Base-by-base conservation (phyloP, 2,888 invertebrate species). In the Lordiphosa fenestrarum region DNA sequence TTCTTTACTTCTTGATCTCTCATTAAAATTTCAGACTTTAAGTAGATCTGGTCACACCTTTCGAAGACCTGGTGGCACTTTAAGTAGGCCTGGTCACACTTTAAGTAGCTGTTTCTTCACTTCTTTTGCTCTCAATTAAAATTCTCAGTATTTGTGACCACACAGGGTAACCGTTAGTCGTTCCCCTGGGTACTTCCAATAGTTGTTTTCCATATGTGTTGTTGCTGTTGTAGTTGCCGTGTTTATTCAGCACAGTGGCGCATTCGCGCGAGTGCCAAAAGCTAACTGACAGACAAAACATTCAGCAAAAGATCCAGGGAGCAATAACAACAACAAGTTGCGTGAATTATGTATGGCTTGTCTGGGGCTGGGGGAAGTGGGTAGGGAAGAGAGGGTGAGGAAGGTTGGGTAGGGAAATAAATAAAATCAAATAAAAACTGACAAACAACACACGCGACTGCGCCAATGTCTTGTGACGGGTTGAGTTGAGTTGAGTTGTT, bases 371-470 rank as follows among this genome's bases (percentile, higher is more conserved):
- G 21, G 6, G 25, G 12, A 21, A 4, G 4, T 6, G 23, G 13
- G 38, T 1, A 13, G 15, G 15, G 6, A 19, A 2, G 42, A 15
- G 9, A 12, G 30, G 13, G 13, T 13, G 9, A 15, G 13, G 10
- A 39, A 2, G 23, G 44, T 15, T 33, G 30, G 15, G 33, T 9
- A 52, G 19, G 10, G 41, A 52, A 49, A 49, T 37, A 49, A 36
- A 49, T 38, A 49, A 21, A 49, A 49, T 41, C 41, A 51, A 51
- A 41, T 49, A 51, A 41, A 41, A 33, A 30, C 19, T 41, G 51
- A 51, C 51, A 51, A 36, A 30, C 33, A 21, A 25, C 41, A 51
- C 51, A 49, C 52, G 52, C 51, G 41, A 49, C 33, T 33, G 39
- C 35, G 47, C 21, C 36, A 36, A 47, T 35, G 36, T 21, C 47